Percentiles rank a stretch among this genome's conserved stretches.
These are phyloP conservation scores for Leucophora obtusa DNA, from an alignment of 2,888 invertebrate species.

Conservation along the genomic window DNA sequence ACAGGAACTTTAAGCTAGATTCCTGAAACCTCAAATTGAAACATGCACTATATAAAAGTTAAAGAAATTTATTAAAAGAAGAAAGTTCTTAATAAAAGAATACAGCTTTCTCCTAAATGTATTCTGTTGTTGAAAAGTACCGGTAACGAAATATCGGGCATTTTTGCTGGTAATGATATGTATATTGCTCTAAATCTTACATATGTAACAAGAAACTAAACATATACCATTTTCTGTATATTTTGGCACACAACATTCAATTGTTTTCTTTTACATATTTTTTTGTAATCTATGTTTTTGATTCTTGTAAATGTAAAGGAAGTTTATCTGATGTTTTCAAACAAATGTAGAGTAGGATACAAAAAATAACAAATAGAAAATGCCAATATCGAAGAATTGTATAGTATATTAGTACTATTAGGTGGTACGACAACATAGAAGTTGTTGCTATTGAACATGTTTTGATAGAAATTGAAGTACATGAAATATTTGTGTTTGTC, in stretches of 20 bases:
- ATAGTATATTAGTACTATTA: not conserved
- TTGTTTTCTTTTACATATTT: slow-evolving; percentile 11
- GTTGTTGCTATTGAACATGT: slow-evolving; percentile 28
- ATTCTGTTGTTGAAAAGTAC: too few species aligned
- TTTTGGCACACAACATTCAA: slow-evolving; percentile 20
- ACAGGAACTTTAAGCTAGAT: too few species aligned
- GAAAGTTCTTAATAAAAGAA: too few species aligned
- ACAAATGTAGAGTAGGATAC: slow-evolving; percentile 28
- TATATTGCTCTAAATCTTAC: too few species aligned
- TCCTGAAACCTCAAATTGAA: too few species aligned
- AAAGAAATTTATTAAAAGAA: too few species aligned
- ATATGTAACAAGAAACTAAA: not conserved
- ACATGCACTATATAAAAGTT: too few species aligned
- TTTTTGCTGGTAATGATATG: too few species aligned
- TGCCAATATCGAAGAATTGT: slow-evolving; percentile 30
- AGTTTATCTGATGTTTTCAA: slow-evolving; percentile 32
- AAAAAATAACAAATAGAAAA: slow-evolving; percentile 3
- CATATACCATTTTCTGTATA: not conserved
- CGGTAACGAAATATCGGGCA: too few species aligned
- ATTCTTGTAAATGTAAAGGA: slow-evolving; percentile 15
- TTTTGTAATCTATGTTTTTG: not conserved
- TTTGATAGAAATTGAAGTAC: slow-evolving; percentile 25
- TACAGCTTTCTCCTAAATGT: too few species aligned
- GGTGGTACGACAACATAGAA: not conserved
- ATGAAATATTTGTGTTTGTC: slow-evolving; percentile 28